Percentiles rank a stretch among this genome's conserved stretches.
Evolutionary conservation across 2,797 vertebrate genomes (phyloP).

Genomic region (Sebastes glaucus): DNA sequence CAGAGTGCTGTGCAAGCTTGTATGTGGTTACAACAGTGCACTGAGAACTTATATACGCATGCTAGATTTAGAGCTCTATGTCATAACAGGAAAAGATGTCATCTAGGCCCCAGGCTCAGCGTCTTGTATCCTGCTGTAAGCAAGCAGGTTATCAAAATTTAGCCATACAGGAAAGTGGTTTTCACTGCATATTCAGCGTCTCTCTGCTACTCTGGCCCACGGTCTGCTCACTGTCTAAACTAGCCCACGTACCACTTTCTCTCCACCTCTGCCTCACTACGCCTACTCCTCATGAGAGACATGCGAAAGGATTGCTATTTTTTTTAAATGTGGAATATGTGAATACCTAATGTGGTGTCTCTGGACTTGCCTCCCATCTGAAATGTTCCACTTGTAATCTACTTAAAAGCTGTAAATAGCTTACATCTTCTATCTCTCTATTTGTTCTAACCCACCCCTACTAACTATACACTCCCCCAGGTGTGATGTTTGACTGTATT

Average conservation of each 20-base stretch:
- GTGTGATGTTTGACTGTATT: slow-evolving; percentile 5
- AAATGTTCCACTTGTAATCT: background rate
- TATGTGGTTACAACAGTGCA: slow-evolving; percentile 46
- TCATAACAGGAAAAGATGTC: slow-evolving; percentile 78
- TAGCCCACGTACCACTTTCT: background rate
- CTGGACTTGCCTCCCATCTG: background rate
- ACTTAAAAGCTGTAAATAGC: background rate
- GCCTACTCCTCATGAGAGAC: background rate
- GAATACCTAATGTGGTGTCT: background rate
- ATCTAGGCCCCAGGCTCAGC: slow-evolving; percentile 10
- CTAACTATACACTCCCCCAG: background rate
- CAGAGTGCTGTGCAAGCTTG: slow-evolving; percentile 40
- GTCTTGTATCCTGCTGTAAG: slow-evolving; percentile 28
- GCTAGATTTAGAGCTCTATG: slow-evolving; percentile 61
- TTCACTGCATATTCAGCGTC: background rate
- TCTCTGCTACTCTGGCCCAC: background rate
- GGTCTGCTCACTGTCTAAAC: background rate
- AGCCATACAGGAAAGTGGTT: background rate
- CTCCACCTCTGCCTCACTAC: background rate
- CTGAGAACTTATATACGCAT: slow-evolving; percentile 27
- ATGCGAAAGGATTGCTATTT: background rate
- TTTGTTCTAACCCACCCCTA: background rate
- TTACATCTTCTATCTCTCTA: background rate
- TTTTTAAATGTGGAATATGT: background rate
- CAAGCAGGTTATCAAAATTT: slow-evolving; percentile 30